Conservation (phyloP, 2,113 vertebrate species). For the Takifugu bimaculatus region DNA sequence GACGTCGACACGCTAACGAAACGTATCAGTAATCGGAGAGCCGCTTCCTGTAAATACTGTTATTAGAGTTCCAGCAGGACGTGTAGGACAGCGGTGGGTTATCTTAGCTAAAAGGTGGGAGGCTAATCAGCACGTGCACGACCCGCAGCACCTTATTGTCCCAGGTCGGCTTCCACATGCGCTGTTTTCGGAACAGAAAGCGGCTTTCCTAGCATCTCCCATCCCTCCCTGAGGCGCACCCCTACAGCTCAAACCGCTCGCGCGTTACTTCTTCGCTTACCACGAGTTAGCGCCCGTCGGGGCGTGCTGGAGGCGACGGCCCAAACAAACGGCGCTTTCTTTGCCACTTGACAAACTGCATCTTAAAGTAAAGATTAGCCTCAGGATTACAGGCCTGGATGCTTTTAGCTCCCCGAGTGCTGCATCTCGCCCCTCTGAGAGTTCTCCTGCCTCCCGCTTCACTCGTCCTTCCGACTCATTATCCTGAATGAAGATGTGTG, state of each 20-base stretch:
- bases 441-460: constrained; percentile 41
- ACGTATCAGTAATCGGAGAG: too few relatives aligned
- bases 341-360: constrained; percentile 49
- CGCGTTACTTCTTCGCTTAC: constrained; percentile 25
- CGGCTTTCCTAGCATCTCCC: constrained; percentile 28
- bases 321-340: constrained; percentile 52
- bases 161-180: constrained; percentile 26
- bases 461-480: constrained; percentile 58
- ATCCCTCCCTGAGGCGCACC: constrained; percentile 36
- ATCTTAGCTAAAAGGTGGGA: neutral
- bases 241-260: constrained; percentile 41
- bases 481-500: constrained; percentile 61
- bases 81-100: constrained; percentile 29
- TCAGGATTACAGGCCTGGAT: constrained; percentile 62
- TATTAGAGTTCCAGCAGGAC: constrained; percentile 19
- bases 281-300: constrained; percentile 29
- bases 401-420: constrained; percentile 53
- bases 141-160: constrained; percentile 23
- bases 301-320: constrained; percentile 27
- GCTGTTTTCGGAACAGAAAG: constrained; percentile 6
- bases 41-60: too few relatives aligned
- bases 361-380: constrained; percentile 71
- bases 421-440: constrained; percentile 45
- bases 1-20: too few relatives aligned
- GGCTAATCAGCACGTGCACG: neutral